Conservation (phyloP, 2,888 invertebrate species). For the Oxytorus armatus region DNA sequence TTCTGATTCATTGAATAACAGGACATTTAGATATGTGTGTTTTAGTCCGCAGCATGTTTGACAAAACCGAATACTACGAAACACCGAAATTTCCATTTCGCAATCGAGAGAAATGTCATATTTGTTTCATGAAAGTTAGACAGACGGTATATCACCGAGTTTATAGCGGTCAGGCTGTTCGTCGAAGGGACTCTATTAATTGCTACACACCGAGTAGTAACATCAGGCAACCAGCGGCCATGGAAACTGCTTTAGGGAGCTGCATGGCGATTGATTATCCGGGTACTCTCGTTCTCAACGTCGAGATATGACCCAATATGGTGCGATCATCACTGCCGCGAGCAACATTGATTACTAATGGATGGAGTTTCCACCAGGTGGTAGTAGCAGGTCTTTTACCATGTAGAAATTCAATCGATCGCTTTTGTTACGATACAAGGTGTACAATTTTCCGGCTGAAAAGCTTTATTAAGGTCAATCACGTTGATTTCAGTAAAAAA, state of each 20-base stretch:
- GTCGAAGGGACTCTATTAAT: conserved; percentile 46
- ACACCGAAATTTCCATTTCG: conserved; percentile 15
- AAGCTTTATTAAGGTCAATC: neutral
- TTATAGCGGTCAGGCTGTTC: conserved; percentile 12
- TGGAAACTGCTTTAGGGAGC: conserved; percentile 36
- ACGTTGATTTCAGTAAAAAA: too few species aligned
- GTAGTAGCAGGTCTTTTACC: neutral
- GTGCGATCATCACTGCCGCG: conserved; percentile 15
- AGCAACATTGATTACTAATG: conserved; percentile 67
- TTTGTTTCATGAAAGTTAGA: conserved; percentile 25
- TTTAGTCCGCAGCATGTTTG: neutral
- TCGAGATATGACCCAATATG: conserved; percentile 44
- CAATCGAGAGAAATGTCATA: neutral
- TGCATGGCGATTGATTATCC: conserved; percentile 39
- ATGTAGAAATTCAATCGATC: neutral
- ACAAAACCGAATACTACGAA: neutral
- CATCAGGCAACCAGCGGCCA: conserved; percentile 8
- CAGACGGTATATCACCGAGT: conserved; percentile 14
- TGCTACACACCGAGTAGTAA: conserved; percentile 37
- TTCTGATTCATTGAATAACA: conserved; percentile 3
- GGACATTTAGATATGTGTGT: neutral
- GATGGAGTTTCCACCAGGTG: conserved; percentile 52
- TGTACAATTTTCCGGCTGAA: neutral
- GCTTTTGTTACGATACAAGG: neutral
- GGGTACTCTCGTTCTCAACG: neutral